Base-by-base conservation (phyloP, 2,113 vertebrate genomes). In the Entelurus aequoreus region DNA sequence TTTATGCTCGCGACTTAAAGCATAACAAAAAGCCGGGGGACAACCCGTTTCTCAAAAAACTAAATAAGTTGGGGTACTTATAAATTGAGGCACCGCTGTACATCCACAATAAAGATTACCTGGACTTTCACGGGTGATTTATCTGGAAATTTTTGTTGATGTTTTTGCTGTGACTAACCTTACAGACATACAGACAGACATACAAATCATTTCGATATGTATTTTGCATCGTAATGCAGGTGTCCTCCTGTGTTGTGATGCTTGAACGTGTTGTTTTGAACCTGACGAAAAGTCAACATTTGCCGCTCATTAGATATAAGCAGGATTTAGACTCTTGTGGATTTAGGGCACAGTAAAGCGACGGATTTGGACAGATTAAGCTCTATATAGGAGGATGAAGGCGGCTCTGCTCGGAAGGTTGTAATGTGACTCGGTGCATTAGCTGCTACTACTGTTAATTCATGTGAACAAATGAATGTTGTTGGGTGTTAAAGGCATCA, bases 241-340 rank as follows among this genome's bases (percentile, higher is more conserved):
- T 54, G 37, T 66, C n/a, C 68, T 51, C 2, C 16, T 8, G 59
- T 48, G 61, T 66, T 57, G 47, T 11, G 51, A 48, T 16, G 14
- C 52, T 72, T 59, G 46, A 60, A 72, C 66, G 59, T 3, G 69
- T 59, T 48, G 47, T 72, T 63, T 66, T 68, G 54, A 72, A 82
- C 77, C 74, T 53, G 66, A 67, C 68, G 62, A 61, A 75, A 72
- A 76, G 68, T n/a, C 4, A 81, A 84, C 82, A 81, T 82, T 82
- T 71, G 63, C 69, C 40, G 48, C 75, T 86, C 75, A 85, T 87
- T 87, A 87, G 82, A 88, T 87, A 12, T 87, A 87, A 63, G 56
- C 76, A 75, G 82, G 84, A 88, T 68, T 87, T 81, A 84, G 81
- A 71, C 79, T 82, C 74, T 88, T 88, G 82, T 85, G 80, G 88